phyloP scores from a whole-genome alignment of 2,888 invertebrate species.

The Pediacus dermestoides region DNA sequence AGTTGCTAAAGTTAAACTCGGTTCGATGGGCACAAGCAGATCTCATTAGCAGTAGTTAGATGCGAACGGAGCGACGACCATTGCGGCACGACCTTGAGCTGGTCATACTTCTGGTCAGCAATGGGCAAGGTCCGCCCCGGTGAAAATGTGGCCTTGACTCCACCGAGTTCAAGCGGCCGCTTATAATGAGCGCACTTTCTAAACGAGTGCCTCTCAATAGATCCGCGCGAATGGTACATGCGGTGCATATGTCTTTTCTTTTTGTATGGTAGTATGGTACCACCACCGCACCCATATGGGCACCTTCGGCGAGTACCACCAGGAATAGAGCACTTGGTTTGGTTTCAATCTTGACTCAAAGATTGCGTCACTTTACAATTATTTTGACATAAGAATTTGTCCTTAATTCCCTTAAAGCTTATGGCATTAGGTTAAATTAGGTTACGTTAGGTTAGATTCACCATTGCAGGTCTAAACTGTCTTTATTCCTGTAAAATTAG shows the following conservation, averaged over 20 bases:
- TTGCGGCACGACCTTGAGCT: conserved; percentile 44
- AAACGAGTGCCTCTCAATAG: conserved; percentile 27
- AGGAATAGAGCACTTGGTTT: too few relatives aligned
- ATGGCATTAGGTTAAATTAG: too few relatives aligned
- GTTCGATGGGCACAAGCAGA: conserved; percentile 11
- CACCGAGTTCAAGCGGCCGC: conserved; percentile 38
- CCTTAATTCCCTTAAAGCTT: too few relatives aligned
- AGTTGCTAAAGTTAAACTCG: conserved; percentile 5
- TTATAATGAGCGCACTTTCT: conserved; percentile 42
- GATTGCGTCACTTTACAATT: too few relatives aligned
- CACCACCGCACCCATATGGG: too few relatives aligned
- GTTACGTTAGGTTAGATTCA: too few relatives aligned
- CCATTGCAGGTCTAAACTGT: too few relatives aligned
- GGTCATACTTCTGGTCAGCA: conserved; percentile 47
- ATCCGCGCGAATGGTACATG: conserved; percentile 3
- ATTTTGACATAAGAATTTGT: too few relatives aligned
- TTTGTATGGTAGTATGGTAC: too few relatives aligned
- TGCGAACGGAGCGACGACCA: conserved; percentile 33
- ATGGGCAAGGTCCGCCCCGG: conserved; percentile 47
- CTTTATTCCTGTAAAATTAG: too few relatives aligned
- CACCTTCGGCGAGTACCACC: too few relatives aligned
- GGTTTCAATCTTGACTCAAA: too few relatives aligned
- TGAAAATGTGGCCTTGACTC: conserved; percentile 49
- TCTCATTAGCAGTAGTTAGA: conserved; percentile 35
- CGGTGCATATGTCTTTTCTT: conserved; percentile 1